phyloP scores from a whole-genome alignment of 2,888 invertebrate species.

The Rhaphigaster nebulosa region DNA sequence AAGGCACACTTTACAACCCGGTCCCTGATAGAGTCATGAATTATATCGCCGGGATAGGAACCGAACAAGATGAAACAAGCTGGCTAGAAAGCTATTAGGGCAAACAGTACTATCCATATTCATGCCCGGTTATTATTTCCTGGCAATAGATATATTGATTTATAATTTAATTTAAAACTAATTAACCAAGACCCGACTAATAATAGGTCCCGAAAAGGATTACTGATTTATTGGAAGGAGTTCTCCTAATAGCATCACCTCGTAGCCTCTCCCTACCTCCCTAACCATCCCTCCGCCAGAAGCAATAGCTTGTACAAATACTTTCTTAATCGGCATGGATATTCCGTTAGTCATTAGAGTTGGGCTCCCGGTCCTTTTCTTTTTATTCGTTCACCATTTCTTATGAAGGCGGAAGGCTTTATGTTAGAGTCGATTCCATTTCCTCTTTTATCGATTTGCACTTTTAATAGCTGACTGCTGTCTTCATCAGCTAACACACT shows the following conservation, averaged over 20 bases:
- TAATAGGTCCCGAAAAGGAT: conserved; percentile 43
- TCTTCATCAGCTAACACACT: conserved; percentile 1
- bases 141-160: conserved; percentile 63
- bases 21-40: conserved; percentile 4
- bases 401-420: neutral
- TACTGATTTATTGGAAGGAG: neutral
- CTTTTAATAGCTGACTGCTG: neutral
- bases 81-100: neutral
- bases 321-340: neutral
- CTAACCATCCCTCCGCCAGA: neutral
- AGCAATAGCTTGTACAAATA: conserved; percentile 34
- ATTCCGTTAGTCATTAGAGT: conserved; percentile 42
- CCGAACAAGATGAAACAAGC: conserved; percentile 58
- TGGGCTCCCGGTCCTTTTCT: neutral
- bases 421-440: neutral
- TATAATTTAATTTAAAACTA: conserved; percentile 66
- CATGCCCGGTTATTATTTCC: conserved; percentile 48
- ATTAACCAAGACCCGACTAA: conserved; percentile 63
- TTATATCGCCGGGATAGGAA: conserved; percentile 50
- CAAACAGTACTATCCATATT: conserved; percentile 51
- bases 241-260: conserved; percentile 23
- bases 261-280: no score
- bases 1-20: conserved; percentile 25
- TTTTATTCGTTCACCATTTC: neutral
- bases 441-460: conserved; percentile 34